Evolutionary conservation across 2,797 vertebrate species (phyloP), one percentile per base, ranked within the genome.

Genomic region (Pangasius larnaudii): DNA sequence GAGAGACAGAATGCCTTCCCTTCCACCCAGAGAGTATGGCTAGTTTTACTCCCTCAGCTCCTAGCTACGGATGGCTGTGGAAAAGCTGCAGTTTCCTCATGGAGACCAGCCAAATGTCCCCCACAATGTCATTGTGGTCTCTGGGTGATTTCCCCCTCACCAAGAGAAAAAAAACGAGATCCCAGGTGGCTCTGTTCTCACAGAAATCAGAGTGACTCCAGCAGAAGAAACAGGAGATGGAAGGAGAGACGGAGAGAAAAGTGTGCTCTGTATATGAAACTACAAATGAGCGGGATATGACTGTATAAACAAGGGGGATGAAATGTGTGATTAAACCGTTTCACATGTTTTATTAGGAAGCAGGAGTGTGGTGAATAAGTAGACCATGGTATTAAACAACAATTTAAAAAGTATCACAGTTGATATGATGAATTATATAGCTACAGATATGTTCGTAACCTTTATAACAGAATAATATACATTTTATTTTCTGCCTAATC

Each of bases 131-230:
- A 30, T 51, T 19, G 36, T 49, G 86, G 5, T 27, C 86, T 59
- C 79, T 46, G 49, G 59, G 1, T 69, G 82, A 79, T 51, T n/a
- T 16, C 24, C 36, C 58, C 24, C 5, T 77, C 5, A 27, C 24
- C 27, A 56, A 18, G 71, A 84, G 71, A 56, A 42, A 42, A 42
- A 42, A 42, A 42, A 72, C 4, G 18, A 49, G 61, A 24, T 30
- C 58, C 74, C 83, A 85, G 71, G 63, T 61, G 72, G 61, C 72
- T 88, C 51, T 39, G 33, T 59, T 75, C 72, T 85, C 51, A 85
- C 72, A 78, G 30, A 67, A 51, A 77, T 24, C 2, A 63, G 80
- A 84, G 67, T 83, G 56, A 87, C n/a, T 49, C 22, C 9, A 39
- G 19, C 46, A 82, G 22, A 36, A 72, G 67, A 77, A 18, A 33